Conservation (phyloP, 2,888 invertebrate genomes). For the Orthonychiurus folsomi region DNA sequence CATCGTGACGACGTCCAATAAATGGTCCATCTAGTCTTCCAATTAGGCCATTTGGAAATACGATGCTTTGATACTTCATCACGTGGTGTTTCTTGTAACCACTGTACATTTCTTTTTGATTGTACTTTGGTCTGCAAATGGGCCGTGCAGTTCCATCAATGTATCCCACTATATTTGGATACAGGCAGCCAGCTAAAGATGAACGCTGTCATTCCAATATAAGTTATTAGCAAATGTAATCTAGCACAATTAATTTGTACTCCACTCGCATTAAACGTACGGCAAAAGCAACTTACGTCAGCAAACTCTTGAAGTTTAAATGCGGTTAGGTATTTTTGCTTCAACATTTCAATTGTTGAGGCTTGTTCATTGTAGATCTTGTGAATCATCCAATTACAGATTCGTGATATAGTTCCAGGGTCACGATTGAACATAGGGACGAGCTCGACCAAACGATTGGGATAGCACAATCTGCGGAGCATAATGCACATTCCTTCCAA, state of each 20-base stretch:
- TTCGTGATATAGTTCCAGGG: neutral
- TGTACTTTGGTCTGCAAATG: constrained; percentile 17
- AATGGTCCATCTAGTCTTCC: constrained; percentile 20
- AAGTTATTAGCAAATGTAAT: neutral
- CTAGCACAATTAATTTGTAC: no score
- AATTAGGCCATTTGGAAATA: constrained; percentile 20
- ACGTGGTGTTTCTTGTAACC: constrained; percentile 20
- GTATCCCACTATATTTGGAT: constrained; percentile 17
- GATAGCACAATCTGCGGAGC: neutral
- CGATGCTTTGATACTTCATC: constrained; percentile 18
- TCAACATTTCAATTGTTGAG: neutral
- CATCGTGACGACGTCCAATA: constrained; percentile 17
- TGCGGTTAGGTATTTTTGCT: neutral
- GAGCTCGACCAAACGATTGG: neutral
- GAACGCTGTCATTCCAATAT: no score
- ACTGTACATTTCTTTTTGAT: constrained; percentile 14
- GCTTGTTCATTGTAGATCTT: neutral
- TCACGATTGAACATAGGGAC: neutral
- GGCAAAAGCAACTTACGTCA: no score
- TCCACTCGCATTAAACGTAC: no score
- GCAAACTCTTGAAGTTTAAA: neutral
- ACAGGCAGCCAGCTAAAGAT: constrained; percentile 12
- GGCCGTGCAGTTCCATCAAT: constrained; percentile 20
- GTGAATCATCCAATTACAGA: neutral
- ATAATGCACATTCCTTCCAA: no score